Evolutionary conservation across 2,888 invertebrate genomes (phyloP).

Genomic region (Chrysotoxum bicinctum): DNA sequence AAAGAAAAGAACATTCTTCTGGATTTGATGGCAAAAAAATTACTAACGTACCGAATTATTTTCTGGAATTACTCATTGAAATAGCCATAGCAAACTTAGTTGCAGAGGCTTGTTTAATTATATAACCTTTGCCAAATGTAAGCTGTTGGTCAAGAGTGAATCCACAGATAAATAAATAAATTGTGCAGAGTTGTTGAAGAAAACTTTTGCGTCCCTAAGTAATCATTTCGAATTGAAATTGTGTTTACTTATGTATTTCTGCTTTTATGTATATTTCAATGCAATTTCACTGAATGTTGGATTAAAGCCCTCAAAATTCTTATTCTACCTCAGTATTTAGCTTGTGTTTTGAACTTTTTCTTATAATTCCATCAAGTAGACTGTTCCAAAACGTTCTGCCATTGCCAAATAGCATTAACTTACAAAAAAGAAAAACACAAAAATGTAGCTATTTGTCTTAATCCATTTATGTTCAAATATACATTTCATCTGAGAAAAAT

Average conservation of each 20-base stretch:
- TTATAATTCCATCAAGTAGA: not conserved
- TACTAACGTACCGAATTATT: no score
- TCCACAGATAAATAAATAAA: not conserved
- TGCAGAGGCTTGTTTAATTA: not conserved
- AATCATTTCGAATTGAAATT: not conserved
- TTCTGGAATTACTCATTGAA: no score
- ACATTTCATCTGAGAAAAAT: conserved; percentile 32
- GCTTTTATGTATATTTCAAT: not conserved
- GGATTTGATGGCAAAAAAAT: no score
- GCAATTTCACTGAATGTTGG: not conserved
- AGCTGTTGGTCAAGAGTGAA: not conserved
- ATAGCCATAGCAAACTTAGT: no score
- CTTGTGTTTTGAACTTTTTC: not conserved
- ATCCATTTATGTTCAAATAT: conserved; percentile 60
- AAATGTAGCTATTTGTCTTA: conserved; percentile 58
- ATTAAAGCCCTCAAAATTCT: not conserved
- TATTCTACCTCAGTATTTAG: not conserved
- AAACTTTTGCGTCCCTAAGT: not conserved
- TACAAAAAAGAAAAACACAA: not conserved
- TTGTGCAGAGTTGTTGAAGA: not conserved
- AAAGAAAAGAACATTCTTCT: no score
- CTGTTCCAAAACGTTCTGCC: not conserved
- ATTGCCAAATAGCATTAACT: conserved; percentile 33
- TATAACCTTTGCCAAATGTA: not conserved
- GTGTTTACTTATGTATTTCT: not conserved